Conservation (phyloP, 2,797 vertebrate species). For the Poeciliopsis gracilis region DNA sequence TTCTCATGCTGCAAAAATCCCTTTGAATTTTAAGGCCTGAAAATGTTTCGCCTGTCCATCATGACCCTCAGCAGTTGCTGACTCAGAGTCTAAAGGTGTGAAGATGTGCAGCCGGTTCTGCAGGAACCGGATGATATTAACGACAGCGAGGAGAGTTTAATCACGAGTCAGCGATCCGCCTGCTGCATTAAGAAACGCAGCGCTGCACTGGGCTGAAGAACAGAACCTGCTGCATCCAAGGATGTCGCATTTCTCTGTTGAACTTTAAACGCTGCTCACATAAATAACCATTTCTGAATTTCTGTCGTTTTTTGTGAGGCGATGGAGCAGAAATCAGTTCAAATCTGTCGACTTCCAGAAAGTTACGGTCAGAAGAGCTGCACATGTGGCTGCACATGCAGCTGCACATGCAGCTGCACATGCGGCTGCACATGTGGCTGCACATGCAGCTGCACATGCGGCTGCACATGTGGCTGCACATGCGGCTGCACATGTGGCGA, state of each 20-base stretch:
- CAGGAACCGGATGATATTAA: slow-evolving; percentile 20
- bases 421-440: neutral
- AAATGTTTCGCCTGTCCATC: neutral
- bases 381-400: neutral
- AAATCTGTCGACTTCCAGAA: neutral
- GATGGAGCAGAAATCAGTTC: neutral
- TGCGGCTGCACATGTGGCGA: neutral
- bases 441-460: neutral
- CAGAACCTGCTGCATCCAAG: slow-evolving; percentile 7
- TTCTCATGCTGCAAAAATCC: neutral
- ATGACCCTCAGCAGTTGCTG: neutral
- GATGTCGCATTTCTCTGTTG: slow-evolving; percentile 4
- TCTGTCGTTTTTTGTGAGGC: neutral
- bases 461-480: neutral
- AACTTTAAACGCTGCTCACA: slow-evolving; percentile 1
- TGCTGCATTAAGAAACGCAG: slow-evolving; percentile 38
- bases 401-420: too few relatives aligned
- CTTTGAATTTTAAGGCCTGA: neutral
- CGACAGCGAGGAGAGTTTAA: slow-evolving; percentile 35
- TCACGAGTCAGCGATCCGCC: slow-evolving; percentile 29
- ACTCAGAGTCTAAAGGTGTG: neutral
- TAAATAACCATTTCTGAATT: neutral
- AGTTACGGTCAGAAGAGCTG: neutral
- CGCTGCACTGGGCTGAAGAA: slow-evolving; percentile 54
- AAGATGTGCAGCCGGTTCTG: neutral